Conservation (phyloP, 2,113 vertebrate genomes). For the Tyto alba region DNA sequence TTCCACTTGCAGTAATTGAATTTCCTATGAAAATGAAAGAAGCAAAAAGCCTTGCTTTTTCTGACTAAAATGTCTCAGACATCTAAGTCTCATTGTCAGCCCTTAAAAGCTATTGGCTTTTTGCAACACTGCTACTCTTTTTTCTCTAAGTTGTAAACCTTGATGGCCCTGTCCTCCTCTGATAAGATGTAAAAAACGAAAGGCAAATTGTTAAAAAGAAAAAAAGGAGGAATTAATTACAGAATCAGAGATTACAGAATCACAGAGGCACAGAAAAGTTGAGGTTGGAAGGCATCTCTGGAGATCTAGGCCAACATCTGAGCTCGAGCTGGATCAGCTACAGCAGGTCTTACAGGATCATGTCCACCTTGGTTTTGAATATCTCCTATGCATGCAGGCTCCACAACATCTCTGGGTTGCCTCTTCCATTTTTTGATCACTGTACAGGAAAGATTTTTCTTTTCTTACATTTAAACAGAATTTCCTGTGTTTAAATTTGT, state of each 20-base stretch:
- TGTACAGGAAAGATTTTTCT: not conserved
- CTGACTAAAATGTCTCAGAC: not conserved
- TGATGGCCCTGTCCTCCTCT: not conserved
- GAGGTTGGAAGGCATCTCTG: not conserved
- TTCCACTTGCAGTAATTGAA: not conserved
- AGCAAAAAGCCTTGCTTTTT: not conserved
- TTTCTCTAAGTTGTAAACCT: not conserved
- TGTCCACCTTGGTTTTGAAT: not conserved
- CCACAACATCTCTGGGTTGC: not conserved
- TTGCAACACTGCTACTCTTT: not conserved
- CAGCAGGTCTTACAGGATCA: not conserved
- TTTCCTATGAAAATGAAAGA: not conserved
- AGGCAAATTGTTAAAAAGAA: not conserved
- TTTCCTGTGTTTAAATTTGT: not conserved
- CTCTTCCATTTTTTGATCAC: not conserved
- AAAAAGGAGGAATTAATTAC: not conserved
- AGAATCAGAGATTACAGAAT: not conserved
- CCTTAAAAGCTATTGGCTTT: not conserved
- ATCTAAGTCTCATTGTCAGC: not conserved
- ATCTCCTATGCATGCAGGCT: not conserved
- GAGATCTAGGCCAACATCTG: not conserved
- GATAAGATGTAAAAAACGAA: not conserved
- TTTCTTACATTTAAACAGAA: not conserved
- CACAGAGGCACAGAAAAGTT: not conserved
- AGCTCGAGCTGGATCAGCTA: not conserved